Base-by-base conservation (phyloP, 2,113 vertebrate species). In the Xerus inauris region DNA sequence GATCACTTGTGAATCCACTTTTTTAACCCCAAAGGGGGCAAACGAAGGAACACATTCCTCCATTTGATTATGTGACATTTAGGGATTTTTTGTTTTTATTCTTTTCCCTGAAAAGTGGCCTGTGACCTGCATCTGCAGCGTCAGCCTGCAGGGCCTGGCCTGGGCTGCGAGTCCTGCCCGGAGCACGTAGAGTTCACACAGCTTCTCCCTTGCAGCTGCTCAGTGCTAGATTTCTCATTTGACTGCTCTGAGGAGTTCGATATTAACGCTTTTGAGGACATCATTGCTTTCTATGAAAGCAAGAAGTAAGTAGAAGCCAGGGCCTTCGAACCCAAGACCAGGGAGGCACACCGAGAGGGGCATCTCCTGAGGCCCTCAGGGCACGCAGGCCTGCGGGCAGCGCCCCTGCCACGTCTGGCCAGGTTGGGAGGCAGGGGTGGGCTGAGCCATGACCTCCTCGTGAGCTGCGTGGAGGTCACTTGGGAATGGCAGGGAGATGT, bases 181-280 rank as follows among this genome's bases (percentile, higher is more conserved):
- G 95, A 82, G 69, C 49, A 0, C 93, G 42, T 97, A 97, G 38
- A 98, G 97, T 97, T 97, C 91, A 98, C 97, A 93, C 97, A 90
- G 97, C 0, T 98, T 97, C 98, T 98, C 98, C 97, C 98, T 99
- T 99, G 98, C 99, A 99, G 99, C 99, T 98, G 98, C 98, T 99
- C 99, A 99, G 95, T 99, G 99, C 99, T 99, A 99, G 99, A 99
- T 99, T 99, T 99, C 99, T 99, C 99, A 99, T 99, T 99, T 99
- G 99, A 99, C 99, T 99, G 99, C 98, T 99, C 99, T 99, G 99
- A 99, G 98, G 99, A 99, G 98, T 99, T 99, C 99, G 98, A 99
- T 99, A 98, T 99, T 99, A 99, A 99, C 99, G 99, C 99, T 98
- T 99, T 99, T 98, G 99, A 99, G 98, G 99, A 99, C 99, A 99